Base-by-base conservation (phyloP, 2,888 invertebrate genomes). In the Theretra japonica region DNA sequence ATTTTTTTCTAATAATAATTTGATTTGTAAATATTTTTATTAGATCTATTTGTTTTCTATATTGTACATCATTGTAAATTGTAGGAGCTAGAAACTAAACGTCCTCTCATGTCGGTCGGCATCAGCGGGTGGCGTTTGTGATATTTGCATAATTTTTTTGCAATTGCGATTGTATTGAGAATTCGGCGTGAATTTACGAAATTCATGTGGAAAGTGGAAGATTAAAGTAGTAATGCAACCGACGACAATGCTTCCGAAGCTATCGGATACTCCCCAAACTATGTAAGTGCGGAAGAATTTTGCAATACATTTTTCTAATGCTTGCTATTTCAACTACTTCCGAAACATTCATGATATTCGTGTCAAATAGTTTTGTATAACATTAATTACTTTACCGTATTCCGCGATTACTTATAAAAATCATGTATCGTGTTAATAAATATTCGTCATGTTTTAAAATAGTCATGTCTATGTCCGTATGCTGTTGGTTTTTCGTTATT, bases 241-340 rank as follows among this genome's bases (percentile, higher is more conserved):
- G 77, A 87, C 88, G 73, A 90, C 90, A 81, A 91, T 92, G 90
- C 90, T 92, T 83, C 90, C 91, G 73, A 93, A 93, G 83, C 88
- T 93, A 75, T 82, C 90, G 82, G 92, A 92, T 76, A 86, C 91
- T 74, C 90, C 92, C 75, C 94, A 94, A 90, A 92, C 92, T 79
- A 92, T 94, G 94, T 94, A 83, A 93, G 94, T 92, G 79, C 82
- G 77, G 80, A 79, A 75, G 72, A 74, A 69, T 72, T 70, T 74
- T 72, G 33, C 69, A 21, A 33, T 76, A 65, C 60, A 76, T 75
- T 74, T 70, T 69, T 28, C 70, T 74, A 73, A 71, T 72, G 41
- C 30, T 71, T 70, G 68, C 71, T 69, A 59, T 74, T 76, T 79
- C 48, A 41, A 15, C 11, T 30, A 53, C 70, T 58, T 72, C 41